Evolutionary conservation across 2,113 vertebrate genomes (phyloP), one percentile per base, ranked within the genome.

Genomic region (Thamnaconus septentrionalis): DNA sequence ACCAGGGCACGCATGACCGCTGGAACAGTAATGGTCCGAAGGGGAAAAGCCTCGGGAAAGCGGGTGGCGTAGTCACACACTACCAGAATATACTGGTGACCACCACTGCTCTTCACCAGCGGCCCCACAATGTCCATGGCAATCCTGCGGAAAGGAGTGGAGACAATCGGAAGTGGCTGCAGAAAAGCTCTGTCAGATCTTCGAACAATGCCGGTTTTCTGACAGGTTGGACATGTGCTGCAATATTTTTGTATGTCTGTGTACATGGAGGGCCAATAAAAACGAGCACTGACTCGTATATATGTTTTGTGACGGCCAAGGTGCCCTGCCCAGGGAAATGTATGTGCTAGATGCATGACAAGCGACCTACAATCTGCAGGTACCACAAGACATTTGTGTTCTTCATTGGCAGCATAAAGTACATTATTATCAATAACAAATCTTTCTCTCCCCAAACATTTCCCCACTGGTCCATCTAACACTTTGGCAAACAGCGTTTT

Each of bases 211-310:
- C 49, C 5, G 3, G 44, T 51, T 49, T 41, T 53, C 41, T 61
- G 40, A 45, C 57, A n/a, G n/a, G 46, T 43, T 3, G 41, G 41
- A 3, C 42, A 51, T 46, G 68, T 52, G 4, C 5, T 11, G 18
- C 18, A 7, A 18, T 57, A 53, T 53, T 4, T 47, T 1, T 67
- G 31, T 5, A 53, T 53, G 4, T 67, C 59, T 10, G 41, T 56
- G 31, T 57, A 73, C 31, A 61, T 3, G 9, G 4, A n/a, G 0
- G 54, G 47, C 43, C 70, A 61, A 41, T 4, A 56, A 6, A 73
- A 74, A 0, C 0, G 0, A 40, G 5, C 4, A 18, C 45, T 68
- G 4, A 54, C 40, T 0, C 3, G 3, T 0, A 39, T 5, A 9
- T 2, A 59, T 0, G 40, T 64, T 68, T 74, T 74, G 3, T 66